These are phyloP conservation scores for Drosophila novamexicana DNA, from an alignment of 1,140 invertebrate genomes.

Conservation along the genomic window DNA sequence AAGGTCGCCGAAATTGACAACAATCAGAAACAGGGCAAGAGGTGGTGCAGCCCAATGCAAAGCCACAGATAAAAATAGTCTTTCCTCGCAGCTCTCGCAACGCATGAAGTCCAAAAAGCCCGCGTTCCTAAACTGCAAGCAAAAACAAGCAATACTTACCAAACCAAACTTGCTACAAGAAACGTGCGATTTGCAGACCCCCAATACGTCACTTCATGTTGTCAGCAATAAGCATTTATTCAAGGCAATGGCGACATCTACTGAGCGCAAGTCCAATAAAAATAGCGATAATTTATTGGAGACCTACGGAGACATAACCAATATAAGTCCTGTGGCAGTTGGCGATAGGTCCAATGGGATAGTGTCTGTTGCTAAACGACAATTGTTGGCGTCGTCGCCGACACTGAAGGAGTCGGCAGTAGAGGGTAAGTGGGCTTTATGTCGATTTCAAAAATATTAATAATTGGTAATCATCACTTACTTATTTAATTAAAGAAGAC, in stretches of 20 bases:
- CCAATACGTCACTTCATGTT: conserved; percentile 55
- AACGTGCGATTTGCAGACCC: conserved; percentile 7
- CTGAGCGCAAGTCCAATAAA: conserved; percentile 30
- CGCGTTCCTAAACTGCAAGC: not conserved
- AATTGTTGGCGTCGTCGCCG: not conserved
- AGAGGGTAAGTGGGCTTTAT: not conserved
- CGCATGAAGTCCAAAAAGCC: conserved; percentile 52
- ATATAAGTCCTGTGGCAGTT: conserved; percentile 45
- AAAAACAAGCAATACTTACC: conserved; percentile 10
- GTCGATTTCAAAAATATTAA: not conserved
- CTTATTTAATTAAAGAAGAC: not conserved
- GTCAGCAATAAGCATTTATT: conserved; percentile 47
- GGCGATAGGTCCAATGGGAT: not conserved
- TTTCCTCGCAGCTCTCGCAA: conserved; percentile 2
- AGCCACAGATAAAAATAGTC: not conserved
- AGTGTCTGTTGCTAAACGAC: conserved; percentile 38
- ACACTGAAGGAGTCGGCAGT: not conserved
- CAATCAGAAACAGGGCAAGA: not conserved
- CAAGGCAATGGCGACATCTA: conserved; percentile 59
- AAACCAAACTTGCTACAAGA: conserved; percentile 31
- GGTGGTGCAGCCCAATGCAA: conserved; percentile 57
- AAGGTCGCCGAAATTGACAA: not conserved
- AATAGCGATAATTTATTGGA: conserved; percentile 20
- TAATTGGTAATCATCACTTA: not conserved
- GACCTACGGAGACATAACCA: conserved; percentile 9